Conservation (phyloP, 2,113 vertebrate genomes). For the Maccullochella peelii region DNA sequence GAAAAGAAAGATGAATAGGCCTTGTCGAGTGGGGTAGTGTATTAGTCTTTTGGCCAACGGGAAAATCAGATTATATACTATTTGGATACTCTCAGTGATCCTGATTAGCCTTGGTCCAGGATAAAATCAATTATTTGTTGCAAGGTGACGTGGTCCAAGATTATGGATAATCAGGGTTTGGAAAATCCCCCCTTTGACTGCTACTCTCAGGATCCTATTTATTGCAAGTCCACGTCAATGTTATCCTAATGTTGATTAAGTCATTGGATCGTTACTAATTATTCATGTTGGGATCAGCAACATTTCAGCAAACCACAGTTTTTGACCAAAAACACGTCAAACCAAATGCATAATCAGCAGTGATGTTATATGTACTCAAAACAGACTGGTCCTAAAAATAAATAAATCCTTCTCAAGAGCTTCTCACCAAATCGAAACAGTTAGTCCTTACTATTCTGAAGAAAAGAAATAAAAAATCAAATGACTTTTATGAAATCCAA, state of each 20-base stretch:
- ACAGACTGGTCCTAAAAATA: constrained; percentile 28
- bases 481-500: background rate
- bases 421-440: constrained; percentile 65
- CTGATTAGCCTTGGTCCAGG: constrained; percentile 81
- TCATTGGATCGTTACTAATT: constrained; percentile 68
- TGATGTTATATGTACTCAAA: constrained; percentile 43
- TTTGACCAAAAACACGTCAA: constrained; percentile 80
- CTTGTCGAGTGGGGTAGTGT: constrained; percentile 69
- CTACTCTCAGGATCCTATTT: constrained; percentile 87
- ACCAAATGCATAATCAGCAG: constrained; percentile 66
- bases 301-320: constrained; percentile 64
- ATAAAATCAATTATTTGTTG: constrained; percentile 80
- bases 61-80: constrained; percentile 72
- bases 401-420: constrained; percentile 30
- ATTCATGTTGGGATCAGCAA: constrained; percentile 72
- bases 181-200: constrained; percentile 76
- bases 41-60: constrained; percentile 70
- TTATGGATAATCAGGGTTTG: constrained; percentile 83
- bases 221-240: constrained; percentile 80
- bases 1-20: constrained; percentile 76
- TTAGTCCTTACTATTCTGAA: constrained; percentile 7
- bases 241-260: constrained; percentile 70
- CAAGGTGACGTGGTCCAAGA: constrained; percentile 78
- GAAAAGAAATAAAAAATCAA: background rate
- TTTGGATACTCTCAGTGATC: constrained; percentile 74